Evolutionary conservation across 2,888 invertebrate species (phyloP).

Genomic region (Sinotaia quadrata): DNA sequence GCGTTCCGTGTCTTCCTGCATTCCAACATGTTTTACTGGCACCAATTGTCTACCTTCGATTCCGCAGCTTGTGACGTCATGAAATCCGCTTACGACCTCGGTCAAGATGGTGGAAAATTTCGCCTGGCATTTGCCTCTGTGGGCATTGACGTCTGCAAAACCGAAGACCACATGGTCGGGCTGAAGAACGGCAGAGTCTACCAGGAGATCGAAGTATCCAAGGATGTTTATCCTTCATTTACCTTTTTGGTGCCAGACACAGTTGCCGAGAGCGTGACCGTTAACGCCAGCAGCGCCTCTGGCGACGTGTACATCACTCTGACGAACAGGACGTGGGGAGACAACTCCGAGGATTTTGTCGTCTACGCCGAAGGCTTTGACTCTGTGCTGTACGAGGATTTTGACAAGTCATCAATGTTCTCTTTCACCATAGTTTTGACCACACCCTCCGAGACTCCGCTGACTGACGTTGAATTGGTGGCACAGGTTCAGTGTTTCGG

Average conservation of each 20-base stretch:
- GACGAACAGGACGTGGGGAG: conserved; percentile 12
- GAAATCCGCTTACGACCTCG: conserved; percentile 51
- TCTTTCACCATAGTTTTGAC: too few relatives aligned
- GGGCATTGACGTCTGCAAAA: conserved; percentile 39
- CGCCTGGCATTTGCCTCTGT: conserved; percentile 44
- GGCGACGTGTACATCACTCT: conserved; percentile 14
- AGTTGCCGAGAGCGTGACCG: not conserved
- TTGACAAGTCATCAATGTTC: too few relatives aligned
- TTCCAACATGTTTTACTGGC: conserved; percentile 55
- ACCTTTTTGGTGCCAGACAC: not conserved
- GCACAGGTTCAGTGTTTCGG: too few relatives aligned
- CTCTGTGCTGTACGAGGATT: too few relatives aligned
- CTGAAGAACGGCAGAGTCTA: not conserved
- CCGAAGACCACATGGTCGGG: conserved; percentile 14
- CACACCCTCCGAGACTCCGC: too few relatives aligned
- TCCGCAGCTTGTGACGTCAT: conserved; percentile 52
- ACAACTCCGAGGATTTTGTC: not conserved
- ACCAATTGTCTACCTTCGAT: conserved; percentile 39
- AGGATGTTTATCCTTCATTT: conserved; percentile 1
- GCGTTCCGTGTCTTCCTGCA: conserved; percentile 47
- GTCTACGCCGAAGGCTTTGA: conserved; percentile 11
- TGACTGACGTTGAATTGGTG: too few relatives aligned
- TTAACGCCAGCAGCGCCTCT: conserved; percentile 17
- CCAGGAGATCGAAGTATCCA: conserved; percentile 11
- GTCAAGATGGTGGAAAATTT: conserved; percentile 38